These are phyloP conservation scores for Silurus meridionalis DNA, from an alignment of 2,113 vertebrate species.

Conservation along the genomic window DNA sequence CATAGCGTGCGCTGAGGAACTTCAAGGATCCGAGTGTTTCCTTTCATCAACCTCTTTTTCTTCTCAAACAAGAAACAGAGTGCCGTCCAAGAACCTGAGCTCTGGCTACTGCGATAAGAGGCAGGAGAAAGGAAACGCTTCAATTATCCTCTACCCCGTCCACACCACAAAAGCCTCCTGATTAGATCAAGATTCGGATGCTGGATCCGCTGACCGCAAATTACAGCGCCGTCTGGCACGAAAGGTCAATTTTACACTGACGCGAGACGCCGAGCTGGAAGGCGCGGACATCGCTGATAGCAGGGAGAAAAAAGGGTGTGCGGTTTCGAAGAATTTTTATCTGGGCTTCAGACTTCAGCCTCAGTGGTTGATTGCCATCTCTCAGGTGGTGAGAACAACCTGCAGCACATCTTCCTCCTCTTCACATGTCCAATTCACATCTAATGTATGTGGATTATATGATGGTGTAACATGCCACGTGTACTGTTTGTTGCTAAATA, in stretches of 20 bases:
- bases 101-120: neutral
- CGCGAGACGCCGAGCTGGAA: neutral
- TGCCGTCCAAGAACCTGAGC: neutral
- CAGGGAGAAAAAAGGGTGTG: neutral
- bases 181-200: constrained; percentile 52
- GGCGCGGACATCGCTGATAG: neutral
- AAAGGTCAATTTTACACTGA: constrained; percentile 56
- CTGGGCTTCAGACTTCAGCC: neutral
- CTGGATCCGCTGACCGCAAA: constrained; percentile 45
- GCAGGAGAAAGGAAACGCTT: constrained; percentile 11
- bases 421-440: neutral
- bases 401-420: constrained; percentile 18
- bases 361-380: neutral
- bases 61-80: neutral
- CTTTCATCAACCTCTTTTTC: neutral
- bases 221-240: constrained; percentile 46
- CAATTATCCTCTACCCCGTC: constrained; percentile 41
- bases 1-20: constrained; percentile 12
- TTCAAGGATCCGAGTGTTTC: neutral
- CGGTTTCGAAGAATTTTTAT: neutral
- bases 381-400: neutral
- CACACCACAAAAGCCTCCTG: constrained; percentile 46
- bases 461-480: neutral
- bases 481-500: neutral
- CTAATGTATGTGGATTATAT: neutral